Percentiles rank a stretch among this genome's conserved stretches.
These are phyloP conservation scores for Vireo griseus DNA, from an alignment of 2,797 vertebrate species.

Conservation along the genomic window DNA sequence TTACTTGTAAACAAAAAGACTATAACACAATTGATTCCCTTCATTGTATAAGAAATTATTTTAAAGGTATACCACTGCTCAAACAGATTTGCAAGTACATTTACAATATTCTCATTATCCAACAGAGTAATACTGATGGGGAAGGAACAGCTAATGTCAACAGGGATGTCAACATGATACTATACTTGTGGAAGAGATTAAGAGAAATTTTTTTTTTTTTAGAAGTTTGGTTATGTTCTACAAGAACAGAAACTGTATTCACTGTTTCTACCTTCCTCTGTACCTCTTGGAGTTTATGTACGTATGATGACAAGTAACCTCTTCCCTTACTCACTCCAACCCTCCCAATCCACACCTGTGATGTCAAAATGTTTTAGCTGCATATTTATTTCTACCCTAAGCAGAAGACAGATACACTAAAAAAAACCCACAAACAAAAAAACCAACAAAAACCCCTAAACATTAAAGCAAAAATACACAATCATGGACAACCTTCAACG, in stretches of 20 bases:
- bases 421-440: not conserved
- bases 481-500: not conserved
- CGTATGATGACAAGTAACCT: rapidly evolving
- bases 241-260: not conserved
- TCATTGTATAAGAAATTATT: not conserved
- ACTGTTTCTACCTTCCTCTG: not conserved
- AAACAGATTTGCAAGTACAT: not conserved
- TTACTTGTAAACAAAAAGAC: not conserved
- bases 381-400: not conserved
- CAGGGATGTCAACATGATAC: not conserved
- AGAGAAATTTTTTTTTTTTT: not conserved
- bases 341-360: not conserved
- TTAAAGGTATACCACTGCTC: not conserved
- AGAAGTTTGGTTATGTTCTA: not conserved
- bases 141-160: not conserved
- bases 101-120: not conserved
- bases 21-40: not conserved
- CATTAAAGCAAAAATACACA: not conserved
- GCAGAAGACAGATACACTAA: not conserved
- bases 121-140: not conserved
- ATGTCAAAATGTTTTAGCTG: not conserved
- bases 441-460: not conserved
- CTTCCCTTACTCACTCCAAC: not conserved
- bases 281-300: not conserved
- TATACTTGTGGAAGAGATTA: not conserved